These are phyloP conservation scores for Astyanax mexicanus DNA, from an alignment of 2,797 vertebrate species.

Conservation along the genomic window DNA sequence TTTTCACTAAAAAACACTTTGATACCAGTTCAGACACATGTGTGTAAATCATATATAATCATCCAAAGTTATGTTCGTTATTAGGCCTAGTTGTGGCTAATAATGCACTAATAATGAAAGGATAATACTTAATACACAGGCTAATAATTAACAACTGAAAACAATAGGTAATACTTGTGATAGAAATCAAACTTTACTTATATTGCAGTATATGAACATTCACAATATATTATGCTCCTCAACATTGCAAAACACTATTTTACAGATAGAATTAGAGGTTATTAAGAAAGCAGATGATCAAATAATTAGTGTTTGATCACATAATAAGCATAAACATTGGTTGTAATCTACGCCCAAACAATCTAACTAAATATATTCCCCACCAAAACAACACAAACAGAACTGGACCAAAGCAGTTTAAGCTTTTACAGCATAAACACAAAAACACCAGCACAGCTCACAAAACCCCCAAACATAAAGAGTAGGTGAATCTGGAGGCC, in stretches of 20 bases:
- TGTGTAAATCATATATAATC: too few relatives aligned
- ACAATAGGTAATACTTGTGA: too few relatives aligned
- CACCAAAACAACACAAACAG: not conserved
- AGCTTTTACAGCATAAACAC: not conserved
- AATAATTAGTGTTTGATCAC: too few relatives aligned
- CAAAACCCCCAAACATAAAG: constrained; percentile 55
- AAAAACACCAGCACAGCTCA: constrained; percentile 34
- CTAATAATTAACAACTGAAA: too few relatives aligned
- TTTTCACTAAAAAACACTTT: too few relatives aligned
- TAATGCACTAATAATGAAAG: not conserved
- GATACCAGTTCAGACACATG: too few relatives aligned
- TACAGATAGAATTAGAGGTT: too few relatives aligned
- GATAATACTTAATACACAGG: not conserved
- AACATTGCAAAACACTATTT: not conserved
- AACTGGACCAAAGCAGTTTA: not conserved
- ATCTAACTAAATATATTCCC: not conserved
- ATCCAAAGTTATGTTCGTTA: too few relatives aligned
- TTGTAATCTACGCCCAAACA: too few relatives aligned
- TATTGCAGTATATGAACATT: not conserved
- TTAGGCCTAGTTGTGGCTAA: not conserved
- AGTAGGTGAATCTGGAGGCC: constrained; percentile 47
- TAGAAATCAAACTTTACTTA: too few relatives aligned
- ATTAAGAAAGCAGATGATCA: too few relatives aligned
- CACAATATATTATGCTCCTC: not conserved
- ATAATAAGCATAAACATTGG: too few relatives aligned